Base-by-base conservation (phyloP, 2,113 vertebrate species). In the Drymodes brunneopygia region DNA sequence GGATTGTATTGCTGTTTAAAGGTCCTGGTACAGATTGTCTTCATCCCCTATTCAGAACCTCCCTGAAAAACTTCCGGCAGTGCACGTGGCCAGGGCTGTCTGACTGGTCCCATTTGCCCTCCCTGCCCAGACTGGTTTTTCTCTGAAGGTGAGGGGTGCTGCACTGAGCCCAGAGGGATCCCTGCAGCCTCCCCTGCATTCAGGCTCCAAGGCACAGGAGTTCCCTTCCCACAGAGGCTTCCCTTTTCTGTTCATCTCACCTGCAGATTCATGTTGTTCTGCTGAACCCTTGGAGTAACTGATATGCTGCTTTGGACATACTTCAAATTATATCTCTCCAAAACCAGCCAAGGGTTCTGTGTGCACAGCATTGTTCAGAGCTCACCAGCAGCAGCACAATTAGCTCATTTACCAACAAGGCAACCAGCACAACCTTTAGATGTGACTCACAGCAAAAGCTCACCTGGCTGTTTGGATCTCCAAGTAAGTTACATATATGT, bases 381-480 rank as follows among this genome's bases (percentile, higher is more conserved):
- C 14, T 61, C 72, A 62, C 56, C 75, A 84, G 1, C 35, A 94
- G 78, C 74, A 96, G 84, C 42, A 56, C 83, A 81, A 40, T 53
- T 16, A 86, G 19, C 35, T 86, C 28, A 50, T 78, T 70, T 14
- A 81, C 47, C 12, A 27, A 50, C 50, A 40, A 53, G 27, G 33
- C 54, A 72, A 82, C 20, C 36, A 36, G 91, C 65, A 69, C 17
- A 56, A 70, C 80, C 45, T 82, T 74, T n/a, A 81, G 38, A 54
- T 0, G 2, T 28, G 64, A 90, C 62, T 90, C 73, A 35, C 70
- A 93, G 12, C 45, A 66, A 70, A 90, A 56, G 71, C 95, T 98
- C 95, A 99, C 99, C 99, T 99, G 99, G 94, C 99, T 99, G 48
- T 99, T 99, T 75, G 99, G 99, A 97, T 99, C 99, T 94, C 99